These are phyloP conservation scores for Lampris incognitus DNA, from an alignment of 2,113 vertebrate genomes.

Conservation along the genomic window DNA sequence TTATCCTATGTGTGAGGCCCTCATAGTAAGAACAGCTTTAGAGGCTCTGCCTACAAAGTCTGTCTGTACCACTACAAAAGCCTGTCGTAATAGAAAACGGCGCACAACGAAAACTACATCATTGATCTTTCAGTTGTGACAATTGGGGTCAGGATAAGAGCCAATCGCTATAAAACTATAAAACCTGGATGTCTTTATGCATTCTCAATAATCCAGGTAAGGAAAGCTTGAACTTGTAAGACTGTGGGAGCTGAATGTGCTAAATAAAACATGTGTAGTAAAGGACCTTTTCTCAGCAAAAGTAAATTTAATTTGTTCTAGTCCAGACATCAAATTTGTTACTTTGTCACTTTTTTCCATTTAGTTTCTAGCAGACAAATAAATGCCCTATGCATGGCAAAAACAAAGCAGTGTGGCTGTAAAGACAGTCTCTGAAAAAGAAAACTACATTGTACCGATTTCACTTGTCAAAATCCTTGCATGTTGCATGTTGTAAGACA, in stretches of 20 bases:
- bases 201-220: too few species aligned
- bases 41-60: slow-evolving; percentile 7
- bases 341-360: background rate
- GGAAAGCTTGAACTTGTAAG: slow-evolving; percentile 7
- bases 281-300: slow-evolving; percentile 47
- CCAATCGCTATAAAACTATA: slow-evolving; percentile 33
- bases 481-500: too few species aligned
- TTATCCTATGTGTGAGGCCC: too few species aligned
- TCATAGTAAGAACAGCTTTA: slow-evolving; percentile 1
- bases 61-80: slow-evolving; percentile 1
- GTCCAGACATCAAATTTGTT: slow-evolving; percentile 34
- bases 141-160: slow-evolving; percentile 48
- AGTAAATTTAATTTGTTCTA: slow-evolving; percentile 50
- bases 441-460: too few species aligned
- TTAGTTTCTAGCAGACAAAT: too few species aligned
- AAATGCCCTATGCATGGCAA: too few species aligned
- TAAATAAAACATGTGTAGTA: slow-evolving; percentile 55
- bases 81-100: too few species aligned
- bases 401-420: too few species aligned
- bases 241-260: slow-evolving; percentile 48
- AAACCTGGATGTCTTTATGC: too few species aligned
- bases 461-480: too few species aligned
- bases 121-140: slow-evolving; percentile 51
- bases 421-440: too few species aligned
- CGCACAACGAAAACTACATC: slow-evolving; percentile 30